Conservation (phyloP, 2,797 vertebrate genomes). For the Anableps anableps region DNA sequence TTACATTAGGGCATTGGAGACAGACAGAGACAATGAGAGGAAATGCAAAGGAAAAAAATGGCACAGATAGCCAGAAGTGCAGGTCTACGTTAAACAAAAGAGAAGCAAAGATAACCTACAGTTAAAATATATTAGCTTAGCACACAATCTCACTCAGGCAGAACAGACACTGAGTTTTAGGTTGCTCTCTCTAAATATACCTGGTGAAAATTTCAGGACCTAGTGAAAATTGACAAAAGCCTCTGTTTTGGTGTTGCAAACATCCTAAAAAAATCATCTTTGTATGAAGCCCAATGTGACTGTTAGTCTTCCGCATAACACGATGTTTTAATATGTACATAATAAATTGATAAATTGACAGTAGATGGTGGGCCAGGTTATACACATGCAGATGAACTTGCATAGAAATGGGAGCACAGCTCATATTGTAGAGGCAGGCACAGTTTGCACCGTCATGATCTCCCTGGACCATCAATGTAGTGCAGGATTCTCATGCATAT, state of each 20-base stretch:
- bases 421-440: constrained; percentile 22
- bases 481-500: constrained; percentile 27
- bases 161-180: not conserved
- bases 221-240: not conserved
- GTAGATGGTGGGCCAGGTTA: not conserved
- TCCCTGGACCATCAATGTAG: constrained; percentile 21
- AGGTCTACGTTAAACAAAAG: not conserved
- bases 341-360: not conserved
- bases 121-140: not conserved
- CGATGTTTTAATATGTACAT: not conserved
- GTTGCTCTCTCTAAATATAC: not conserved
- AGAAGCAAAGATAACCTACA: not conserved
- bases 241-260: not conserved
- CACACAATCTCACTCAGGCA: not conserved
- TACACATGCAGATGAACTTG: not conserved
- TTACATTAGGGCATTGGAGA: not conserved
- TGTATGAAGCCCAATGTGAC: not conserved
- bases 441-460: not conserved
- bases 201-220: not conserved
- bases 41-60: not conserved
- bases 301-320: not conserved
- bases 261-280: not conserved
- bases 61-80: not conserved
- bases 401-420: not conserved
- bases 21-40: not conserved